Conservation (phyloP, 2,888 invertebrate species). For the Diploptera punctata region DNA sequence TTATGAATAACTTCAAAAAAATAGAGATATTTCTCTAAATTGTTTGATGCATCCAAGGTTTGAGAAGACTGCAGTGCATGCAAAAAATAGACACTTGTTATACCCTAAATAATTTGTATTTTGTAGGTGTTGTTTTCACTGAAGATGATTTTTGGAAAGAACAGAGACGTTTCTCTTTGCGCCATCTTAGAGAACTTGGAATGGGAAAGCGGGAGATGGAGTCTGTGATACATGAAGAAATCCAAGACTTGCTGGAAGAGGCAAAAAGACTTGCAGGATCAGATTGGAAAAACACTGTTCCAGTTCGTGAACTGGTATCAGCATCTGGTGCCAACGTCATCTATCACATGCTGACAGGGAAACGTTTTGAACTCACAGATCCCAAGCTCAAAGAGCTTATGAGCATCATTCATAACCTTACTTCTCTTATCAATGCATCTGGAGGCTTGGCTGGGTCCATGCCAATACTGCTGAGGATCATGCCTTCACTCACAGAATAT, state of each 20-base stretch:
- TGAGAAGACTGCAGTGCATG: no score
- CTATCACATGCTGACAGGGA: conserved; percentile 28
- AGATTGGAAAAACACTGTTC: conserved; percentile 17
- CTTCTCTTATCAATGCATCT: background rate
- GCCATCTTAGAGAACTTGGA: conserved; percentile 33
- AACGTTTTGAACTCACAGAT: conserved; percentile 24
- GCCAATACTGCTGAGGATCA: conserved; percentile 5
- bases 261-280: conserved; percentile 21
- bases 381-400: conserved; percentile 11
- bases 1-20: no score
- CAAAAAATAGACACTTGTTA: no score
- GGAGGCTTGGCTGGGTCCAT: background rate
- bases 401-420: background rate
- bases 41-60: no score
- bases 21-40: no score
- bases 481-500: conserved; percentile 30
- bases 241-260: conserved; percentile 20
- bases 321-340: conserved; percentile 35
- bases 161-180: conserved; percentile 31
- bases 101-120: no score
- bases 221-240: conserved; percentile 26
- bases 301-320: conserved; percentile 18
- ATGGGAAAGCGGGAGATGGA: conserved; percentile 32
- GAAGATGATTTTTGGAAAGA: conserved; percentile 29
- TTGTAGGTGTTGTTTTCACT: conserved; percentile 29